Conservation (phyloP, 2,113 vertebrate genomes). For the Siphamia tubifer region DNA sequence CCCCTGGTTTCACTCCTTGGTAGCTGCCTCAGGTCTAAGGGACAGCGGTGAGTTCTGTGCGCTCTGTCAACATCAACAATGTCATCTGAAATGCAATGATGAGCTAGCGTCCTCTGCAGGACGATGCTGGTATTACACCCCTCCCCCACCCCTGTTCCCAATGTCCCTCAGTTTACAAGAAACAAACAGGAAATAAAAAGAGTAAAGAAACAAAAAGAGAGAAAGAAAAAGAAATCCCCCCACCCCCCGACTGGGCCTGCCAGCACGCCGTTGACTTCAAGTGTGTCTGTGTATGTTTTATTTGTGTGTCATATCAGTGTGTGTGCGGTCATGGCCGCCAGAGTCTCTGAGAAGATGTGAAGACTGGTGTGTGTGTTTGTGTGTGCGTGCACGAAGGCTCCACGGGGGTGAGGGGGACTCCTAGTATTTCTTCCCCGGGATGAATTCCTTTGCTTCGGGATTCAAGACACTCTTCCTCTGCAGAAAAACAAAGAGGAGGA, state of each 20-base stretch:
- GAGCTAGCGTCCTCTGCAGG: slow-evolving; percentile 52
- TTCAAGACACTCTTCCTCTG: slow-evolving; percentile 98
- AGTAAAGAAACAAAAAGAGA: slow-evolving; percentile 50
- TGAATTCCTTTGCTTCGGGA: slow-evolving; percentile 96
- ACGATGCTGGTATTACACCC: slow-evolving; percentile 61
- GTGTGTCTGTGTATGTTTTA: slow-evolving; percentile 43
- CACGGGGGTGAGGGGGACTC: slow-evolving; percentile 76
- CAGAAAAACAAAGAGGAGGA: neutral
- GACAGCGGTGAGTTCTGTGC: slow-evolving; percentile 13
- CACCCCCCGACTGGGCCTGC: slow-evolving; percentile 73
- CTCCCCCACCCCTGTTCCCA: slow-evolving; percentile 52
- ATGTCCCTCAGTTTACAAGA: slow-evolving; percentile 74
- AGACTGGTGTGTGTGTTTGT: slow-evolving; percentile 43
- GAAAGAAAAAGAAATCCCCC: slow-evolving; percentile 66
- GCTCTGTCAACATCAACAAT: slow-evolving; percentile 22
- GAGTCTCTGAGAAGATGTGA: slow-evolving; percentile 75
- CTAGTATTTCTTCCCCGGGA: slow-evolving; percentile 98
- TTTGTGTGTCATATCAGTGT: slow-evolving; percentile 46
- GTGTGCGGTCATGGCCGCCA: slow-evolving; percentile 69
- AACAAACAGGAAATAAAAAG: slow-evolving; percentile 76
- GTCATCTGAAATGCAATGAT: slow-evolving; percentile 51
- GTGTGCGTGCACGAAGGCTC: slow-evolving; percentile 57
- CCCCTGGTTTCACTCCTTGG: slow-evolving; percentile 44
- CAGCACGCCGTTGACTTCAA: slow-evolving; percentile 63
- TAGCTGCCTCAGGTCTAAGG: slow-evolving; percentile 65